These are phyloP conservation scores for Gorsachius goisagi DNA, from an alignment of 2,113 vertebrate species.

Conservation along the genomic window DNA sequence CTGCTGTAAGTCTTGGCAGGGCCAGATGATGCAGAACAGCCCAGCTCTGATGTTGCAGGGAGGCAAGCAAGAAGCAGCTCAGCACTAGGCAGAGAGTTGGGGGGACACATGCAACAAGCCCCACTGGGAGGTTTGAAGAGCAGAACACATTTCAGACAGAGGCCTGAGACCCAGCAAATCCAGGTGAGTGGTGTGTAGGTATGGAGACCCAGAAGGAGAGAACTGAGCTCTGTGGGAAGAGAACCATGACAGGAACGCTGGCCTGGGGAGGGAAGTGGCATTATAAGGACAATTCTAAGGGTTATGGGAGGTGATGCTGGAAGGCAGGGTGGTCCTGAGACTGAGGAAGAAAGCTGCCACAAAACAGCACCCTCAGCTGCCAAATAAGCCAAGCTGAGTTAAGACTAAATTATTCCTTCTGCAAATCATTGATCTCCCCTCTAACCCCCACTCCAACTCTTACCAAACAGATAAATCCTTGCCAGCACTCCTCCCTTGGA, in stretches of 20 bases:
- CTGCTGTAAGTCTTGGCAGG: not conserved
- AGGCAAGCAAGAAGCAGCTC: not conserved
- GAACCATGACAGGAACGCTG: not conserved
- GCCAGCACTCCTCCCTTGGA: conserved; percentile 18
- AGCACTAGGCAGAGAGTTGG: not conserved
- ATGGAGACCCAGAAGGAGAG: not conserved
- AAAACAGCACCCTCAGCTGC: not conserved
- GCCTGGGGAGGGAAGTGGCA: not conserved
- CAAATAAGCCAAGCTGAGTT: not conserved
- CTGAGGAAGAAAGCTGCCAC: not conserved
- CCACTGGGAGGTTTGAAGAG: not conserved
- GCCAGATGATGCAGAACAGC: not conserved
- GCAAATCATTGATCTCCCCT: not conserved
- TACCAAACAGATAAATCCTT: not conserved
- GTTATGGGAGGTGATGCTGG: not conserved
- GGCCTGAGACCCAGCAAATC: not conserved
- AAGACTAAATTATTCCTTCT: not conserved
- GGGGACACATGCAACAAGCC: not conserved
- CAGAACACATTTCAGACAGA: not conserved
- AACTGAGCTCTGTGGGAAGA: not conserved
- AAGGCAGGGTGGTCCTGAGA: not conserved
- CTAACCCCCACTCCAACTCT: not conserved
- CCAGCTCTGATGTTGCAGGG: not conserved
- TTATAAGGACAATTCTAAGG: not conserved
- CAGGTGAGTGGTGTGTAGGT: not conserved